Base-by-base conservation (phyloP, 1,140 invertebrate species). In the Patella vulgata region DNA sequence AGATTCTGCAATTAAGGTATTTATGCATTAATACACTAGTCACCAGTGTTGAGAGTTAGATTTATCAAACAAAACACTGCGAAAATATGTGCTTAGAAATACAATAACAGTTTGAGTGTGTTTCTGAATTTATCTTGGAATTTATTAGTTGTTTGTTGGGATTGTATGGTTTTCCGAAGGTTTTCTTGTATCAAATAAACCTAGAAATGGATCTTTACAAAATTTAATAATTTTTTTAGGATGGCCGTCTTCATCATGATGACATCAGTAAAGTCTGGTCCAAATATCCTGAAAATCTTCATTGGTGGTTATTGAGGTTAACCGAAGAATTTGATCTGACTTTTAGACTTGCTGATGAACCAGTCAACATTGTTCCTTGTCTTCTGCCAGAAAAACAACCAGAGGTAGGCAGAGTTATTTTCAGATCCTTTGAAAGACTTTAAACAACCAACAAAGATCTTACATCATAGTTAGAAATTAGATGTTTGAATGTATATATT, bases 311-410 rank as follows among this genome's bases (percentile, higher is more conserved):
- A 21, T 63, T 84, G 43, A 66, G 76, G 44, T 63, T 84, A 47
- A 84, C 82, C 25, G 82, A 84, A 63, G 80, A 81, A 69, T 84
- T 82, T 75, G 81, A 83, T 62, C 60, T 84, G 50, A 84, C 80
- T 2, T 84, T 82, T 57, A 72, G 65, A 9, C 57, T 81, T 14
- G 42, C 60, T 9, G 70, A 81, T 50, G 61, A 79, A 55, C 58
- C 66, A 39, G 56, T 75, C 3, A 82, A 82, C 69, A 47, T 84
- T 3, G 81, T 84, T 19, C 82, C 81, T 17, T 83, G 82, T 66
- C 70, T 84, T 0, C 68, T 84, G 25, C 74, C 80, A 40, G 79
- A 82, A 50, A 71, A 62, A 44, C 59, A 75, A 36, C 78, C 81
- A 50, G 62, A 78, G 69, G 76, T 81, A 65, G n/a, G n/a, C n/a